Conservation (phyloP, 2,888 invertebrate genomes). For the Dromius quadrimaculatus region DNA sequence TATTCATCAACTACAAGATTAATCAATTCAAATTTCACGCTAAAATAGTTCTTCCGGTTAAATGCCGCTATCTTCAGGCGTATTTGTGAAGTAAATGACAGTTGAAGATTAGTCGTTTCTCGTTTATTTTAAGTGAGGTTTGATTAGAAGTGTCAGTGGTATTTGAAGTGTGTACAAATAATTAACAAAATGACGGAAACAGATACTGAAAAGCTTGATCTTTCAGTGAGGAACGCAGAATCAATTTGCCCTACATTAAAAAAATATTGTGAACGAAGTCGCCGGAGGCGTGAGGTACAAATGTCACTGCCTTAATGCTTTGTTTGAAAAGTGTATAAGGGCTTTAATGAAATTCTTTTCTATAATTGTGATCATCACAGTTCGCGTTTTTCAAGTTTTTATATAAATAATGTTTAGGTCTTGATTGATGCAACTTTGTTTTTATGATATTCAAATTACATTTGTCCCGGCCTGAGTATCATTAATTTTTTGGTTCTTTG, state of each 20-base stretch:
- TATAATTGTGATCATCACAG: too few relatives aligned
- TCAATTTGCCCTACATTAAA: conserved; percentile 53
- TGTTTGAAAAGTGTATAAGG: conserved; percentile 58
- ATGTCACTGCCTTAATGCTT: conserved; percentile 63
- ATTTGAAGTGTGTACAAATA: neutral
- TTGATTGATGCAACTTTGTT: conserved; percentile 67
- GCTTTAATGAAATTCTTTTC: conserved; percentile 53
- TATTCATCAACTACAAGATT: too few relatives aligned
- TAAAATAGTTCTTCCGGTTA: too few relatives aligned
- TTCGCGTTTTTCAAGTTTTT: conserved; percentile 45
- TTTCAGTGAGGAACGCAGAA: conserved; percentile 43
- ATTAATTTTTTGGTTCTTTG: conserved; percentile 46
- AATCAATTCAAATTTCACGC: too few relatives aligned
- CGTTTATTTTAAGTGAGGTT: conserved; percentile 4
- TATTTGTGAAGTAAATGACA: neutral
- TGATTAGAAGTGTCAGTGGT: neutral
- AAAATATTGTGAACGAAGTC: conserved; percentile 57
- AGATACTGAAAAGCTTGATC: neutral
- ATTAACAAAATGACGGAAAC: conserved; percentile 11
- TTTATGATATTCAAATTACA: conserved; percentile 65
- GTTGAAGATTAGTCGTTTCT: neutral
- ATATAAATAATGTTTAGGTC: conserved; percentile 61
- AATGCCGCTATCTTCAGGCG: too few relatives aligned
- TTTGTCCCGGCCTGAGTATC: conserved; percentile 68
- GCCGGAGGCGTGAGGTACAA: conserved; percentile 59